Percentiles rank a stretch among this genome's conserved stretches.
These are phyloP conservation scores for Drosophila bocki DNA, from an alignment of 1,140 invertebrate species.

Conservation along the genomic window DNA sequence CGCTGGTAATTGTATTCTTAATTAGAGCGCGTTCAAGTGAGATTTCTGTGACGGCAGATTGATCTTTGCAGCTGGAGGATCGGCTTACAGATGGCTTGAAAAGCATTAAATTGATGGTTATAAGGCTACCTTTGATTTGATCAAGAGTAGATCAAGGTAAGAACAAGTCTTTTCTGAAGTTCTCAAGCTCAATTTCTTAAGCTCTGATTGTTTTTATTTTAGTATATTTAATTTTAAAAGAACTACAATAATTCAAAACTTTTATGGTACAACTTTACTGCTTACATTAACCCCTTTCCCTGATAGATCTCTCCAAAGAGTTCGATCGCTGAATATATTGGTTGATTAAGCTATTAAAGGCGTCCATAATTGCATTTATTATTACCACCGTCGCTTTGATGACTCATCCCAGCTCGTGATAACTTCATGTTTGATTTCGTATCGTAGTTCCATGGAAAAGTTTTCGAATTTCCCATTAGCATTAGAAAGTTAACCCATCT, in stretches of 20 bases:
- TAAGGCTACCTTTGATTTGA: neutral
- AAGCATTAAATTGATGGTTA: neutral
- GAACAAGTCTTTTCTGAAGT: neutral
- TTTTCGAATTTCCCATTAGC: conserved; percentile 68
- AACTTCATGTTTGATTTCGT: conserved; percentile 47
- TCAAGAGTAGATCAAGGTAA: neutral
- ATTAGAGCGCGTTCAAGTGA: conserved; percentile 16
- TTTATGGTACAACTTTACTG: neutral
- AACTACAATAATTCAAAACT: no score
- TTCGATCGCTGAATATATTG: conserved; percentile 11
- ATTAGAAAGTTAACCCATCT: conserved; percentile 68
- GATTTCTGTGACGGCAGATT: neutral
- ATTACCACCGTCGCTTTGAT: conserved; percentile 43
- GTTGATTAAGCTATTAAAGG: conserved; percentile 15
- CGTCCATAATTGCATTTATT: conserved; percentile 39
- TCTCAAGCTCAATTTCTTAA: no score
- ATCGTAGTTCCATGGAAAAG: conserved; percentile 61
- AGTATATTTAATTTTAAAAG: no score
- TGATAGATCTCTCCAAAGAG: neutral
- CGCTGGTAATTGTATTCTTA: conserved; percentile 22
- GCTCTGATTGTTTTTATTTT: no score
- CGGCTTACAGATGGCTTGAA: neutral
- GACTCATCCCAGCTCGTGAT: conserved; percentile 53
- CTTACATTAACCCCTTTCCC: neutral
- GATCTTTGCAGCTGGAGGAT: conserved; percentile 4